Evolutionary conservation across 2,888 invertebrate species (phyloP), one percentile per base, ranked within the genome.

Genomic region (Acutogordius australiensis): DNA sequence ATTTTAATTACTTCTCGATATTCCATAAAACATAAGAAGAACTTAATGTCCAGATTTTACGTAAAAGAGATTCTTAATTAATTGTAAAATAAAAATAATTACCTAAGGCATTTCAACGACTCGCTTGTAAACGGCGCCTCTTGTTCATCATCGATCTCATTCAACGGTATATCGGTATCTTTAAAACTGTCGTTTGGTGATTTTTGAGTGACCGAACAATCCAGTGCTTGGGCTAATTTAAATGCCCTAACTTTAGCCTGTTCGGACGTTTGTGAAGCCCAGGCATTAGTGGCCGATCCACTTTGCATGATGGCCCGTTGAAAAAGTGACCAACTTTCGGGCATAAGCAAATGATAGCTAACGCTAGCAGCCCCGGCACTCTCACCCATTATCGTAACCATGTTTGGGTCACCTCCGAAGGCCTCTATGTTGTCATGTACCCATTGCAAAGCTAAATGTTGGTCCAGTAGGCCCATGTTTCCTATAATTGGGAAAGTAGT

Each of bases 321-420:
- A 62, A 51, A 51, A 26, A 18, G 70, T 70, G 62, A 8, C 51
- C 80, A 78, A 65, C 87, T 67, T 28, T 82, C 80, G 0, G 88
- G 88, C 0, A 90, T 90, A 65, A 91, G 76, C 59, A 77, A 66
- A 66, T 76, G 76, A 51, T 75, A 68, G 18, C 73, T 71, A 23
- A 74, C 73, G 57, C 73, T 72, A 26, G 85, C 85, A 2, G 87
- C 86, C 0, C 90, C 91, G 1, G 90, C 90, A 27, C 86, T 86
- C 72, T 91, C 90, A 1, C 90, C 91, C 68, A 91, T 90, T 59
- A 94, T 74, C 0, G 90, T 88, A 64, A 94, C 82, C 65, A 83
- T 76, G 60, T 80, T 82, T 8, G 26, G 8, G 21, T 60, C 44
- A 37, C 86, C 87, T 1, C 86, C 86, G 68, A 88, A 87, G n/a